Evolutionary conservation across 2,888 invertebrate genomes (phyloP).

Genomic region (Campopleginae sp.): DNA sequence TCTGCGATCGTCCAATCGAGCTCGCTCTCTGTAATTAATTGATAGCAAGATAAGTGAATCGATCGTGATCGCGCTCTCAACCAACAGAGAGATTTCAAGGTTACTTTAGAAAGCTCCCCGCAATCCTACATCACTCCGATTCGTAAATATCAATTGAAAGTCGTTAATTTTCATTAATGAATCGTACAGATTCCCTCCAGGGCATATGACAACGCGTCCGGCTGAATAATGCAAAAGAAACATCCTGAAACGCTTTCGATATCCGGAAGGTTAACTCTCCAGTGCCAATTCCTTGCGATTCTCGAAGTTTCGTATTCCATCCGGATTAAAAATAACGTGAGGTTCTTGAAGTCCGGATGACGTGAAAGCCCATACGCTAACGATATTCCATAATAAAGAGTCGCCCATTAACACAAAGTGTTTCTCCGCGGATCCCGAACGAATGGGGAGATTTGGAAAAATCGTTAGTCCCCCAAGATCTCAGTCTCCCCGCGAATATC

Average conservation of each 20-base stretch:
- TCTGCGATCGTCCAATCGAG: slow-evolving; percentile 41
- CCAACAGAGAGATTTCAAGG: slow-evolving; percentile 48
- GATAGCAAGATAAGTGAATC: slow-evolving; percentile 69
- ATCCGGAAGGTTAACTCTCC: too few relatives aligned
- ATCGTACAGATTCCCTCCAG: background rate
- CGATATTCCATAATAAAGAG: slow-evolving; percentile 1
- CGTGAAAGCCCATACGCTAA: background rate
- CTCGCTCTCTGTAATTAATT: slow-evolving; percentile 67
- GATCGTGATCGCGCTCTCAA: slow-evolving; percentile 52
- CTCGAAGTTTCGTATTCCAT: background rate
- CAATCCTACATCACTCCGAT: slow-evolving; percentile 34
- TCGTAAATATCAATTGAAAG: slow-evolving; percentile 5
- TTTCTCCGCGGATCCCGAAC: background rate
- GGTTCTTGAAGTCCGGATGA: background rate
- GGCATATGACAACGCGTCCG: background rate
- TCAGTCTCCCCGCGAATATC: background rate
- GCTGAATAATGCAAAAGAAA: background rate
- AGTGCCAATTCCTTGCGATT: background rate
- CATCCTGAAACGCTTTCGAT: background rate
- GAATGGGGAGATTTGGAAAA: slow-evolving; percentile 2
- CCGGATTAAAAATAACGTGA: background rate
- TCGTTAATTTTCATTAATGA: background rate
- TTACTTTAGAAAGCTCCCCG: slow-evolving; percentile 60
- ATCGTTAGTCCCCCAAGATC: background rate
- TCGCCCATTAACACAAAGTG: slow-evolving; percentile 30